Evolutionary conservation across 2,888 invertebrate species (phyloP).

Genomic region (Pachliopta kotzebuea): DNA sequence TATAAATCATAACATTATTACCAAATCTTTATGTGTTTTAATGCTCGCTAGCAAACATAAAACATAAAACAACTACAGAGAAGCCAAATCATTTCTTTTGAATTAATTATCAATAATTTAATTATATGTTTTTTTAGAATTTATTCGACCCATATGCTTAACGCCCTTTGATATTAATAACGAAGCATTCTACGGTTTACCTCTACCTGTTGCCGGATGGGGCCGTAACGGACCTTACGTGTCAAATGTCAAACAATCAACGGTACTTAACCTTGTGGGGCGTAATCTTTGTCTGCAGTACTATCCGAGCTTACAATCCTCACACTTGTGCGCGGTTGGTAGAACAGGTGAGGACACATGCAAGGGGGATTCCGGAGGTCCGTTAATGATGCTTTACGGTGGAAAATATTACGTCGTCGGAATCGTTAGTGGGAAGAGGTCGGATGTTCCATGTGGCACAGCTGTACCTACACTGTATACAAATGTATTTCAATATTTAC

Average conservation of each 20-base stretch:
- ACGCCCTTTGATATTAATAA: constrained; percentile 61
- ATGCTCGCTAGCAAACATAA: no score
- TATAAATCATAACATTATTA: no score
- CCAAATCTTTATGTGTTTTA: no score
- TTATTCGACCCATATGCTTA: constrained; percentile 67
- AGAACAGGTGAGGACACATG: constrained; percentile 68
- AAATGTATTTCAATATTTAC: constrained; percentile 60
- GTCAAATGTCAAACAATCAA: constrained; percentile 64
- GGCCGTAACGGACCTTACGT: constrained; percentile 59
- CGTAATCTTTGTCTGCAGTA: constrained; percentile 52
- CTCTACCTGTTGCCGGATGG: constrained; percentile 67
- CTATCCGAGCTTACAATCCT: constrained; percentile 52
- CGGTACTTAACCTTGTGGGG: constrained; percentile 61
- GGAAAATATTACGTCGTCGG: constrained; percentile 64
- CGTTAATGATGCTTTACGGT: constrained; percentile 63
- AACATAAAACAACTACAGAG: no score
- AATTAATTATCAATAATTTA: no score
- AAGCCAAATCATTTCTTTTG: no score
- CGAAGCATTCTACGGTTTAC: constrained; percentile 53
- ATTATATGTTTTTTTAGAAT: constrained; percentile 50
- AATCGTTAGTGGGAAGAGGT: constrained; percentile 68
- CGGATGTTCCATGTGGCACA: constrained; percentile 65
- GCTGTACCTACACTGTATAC: constrained; percentile 68
- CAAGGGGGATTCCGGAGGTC: constrained; percentile 73
- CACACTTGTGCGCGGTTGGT: constrained; percentile 67